A percentile compares a stretch with the other conserved stretches of the same genome.
These are phyloP conservation scores for Erithacus rubecula DNA, from an alignment of 2,797 vertebrate genomes.

Conservation along the genomic window DNA sequence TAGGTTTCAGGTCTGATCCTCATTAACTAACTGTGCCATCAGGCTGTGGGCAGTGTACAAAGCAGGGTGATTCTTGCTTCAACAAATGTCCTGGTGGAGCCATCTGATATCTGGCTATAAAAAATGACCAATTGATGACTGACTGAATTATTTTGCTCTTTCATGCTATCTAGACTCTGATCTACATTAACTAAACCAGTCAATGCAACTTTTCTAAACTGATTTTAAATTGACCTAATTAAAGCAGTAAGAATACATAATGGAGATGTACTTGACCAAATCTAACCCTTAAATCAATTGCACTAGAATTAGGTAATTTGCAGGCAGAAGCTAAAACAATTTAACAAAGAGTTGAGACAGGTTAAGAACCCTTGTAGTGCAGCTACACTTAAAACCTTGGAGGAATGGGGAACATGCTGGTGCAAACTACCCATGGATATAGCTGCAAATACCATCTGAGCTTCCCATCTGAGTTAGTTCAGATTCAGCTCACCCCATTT, in stretches of 20 bases:
- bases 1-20: background rate
- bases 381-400: background rate
- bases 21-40: background rate
- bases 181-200: background rate
- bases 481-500: background rate
- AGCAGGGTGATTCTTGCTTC: background rate
- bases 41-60: background rate
- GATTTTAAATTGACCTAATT: slow-evolving; percentile 11
- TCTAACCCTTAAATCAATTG: slow-evolving; percentile 15
- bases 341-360: background rate
- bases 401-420: background rate
- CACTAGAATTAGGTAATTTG: background rate
- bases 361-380: background rate
- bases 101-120: background rate
- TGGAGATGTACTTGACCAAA: background rate
- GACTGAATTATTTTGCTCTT: background rate
- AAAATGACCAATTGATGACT: background rate
- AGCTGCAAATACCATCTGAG: background rate
- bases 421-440: background rate
- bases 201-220: background rate
- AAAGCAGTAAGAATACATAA: background rate
- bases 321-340: background rate
- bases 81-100: background rate
- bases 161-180: background rate
- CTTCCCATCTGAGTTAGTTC: background rate